Percentiles rank a stretch among this genome's conserved stretches.
Conservation (phyloP, 2,797 vertebrate species). For the Orientallactaga sibirica region DNA sequence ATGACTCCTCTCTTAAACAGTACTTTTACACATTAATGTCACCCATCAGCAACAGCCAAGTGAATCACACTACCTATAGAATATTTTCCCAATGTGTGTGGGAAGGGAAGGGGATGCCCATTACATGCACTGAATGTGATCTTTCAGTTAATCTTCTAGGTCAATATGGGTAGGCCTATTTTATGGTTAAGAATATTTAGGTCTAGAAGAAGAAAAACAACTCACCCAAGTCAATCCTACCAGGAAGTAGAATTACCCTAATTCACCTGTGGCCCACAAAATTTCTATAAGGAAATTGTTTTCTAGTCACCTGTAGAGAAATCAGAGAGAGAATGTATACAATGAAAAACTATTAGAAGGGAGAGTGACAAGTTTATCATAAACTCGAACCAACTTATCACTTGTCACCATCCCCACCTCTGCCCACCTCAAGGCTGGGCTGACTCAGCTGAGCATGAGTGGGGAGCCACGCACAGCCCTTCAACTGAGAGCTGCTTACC, state of each 20-base stretch:
- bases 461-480: background rate
- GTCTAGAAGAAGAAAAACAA: background rate
- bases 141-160: background rate
- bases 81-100: background rate
- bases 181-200: slow-evolving; percentile 15
- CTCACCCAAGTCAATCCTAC: background rate
- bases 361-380: background rate
- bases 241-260: background rate
- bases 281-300: slow-evolving; percentile 15
- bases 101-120: background rate
- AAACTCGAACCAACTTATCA: background rate
- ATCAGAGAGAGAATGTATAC: background rate
- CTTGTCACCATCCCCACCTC: background rate
- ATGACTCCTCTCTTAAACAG: background rate
- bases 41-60: background rate
- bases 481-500: background rate
- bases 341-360: background rate
- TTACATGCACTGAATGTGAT: background rate
- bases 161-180: background rate
- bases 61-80: background rate
- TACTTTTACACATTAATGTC: slow-evolving; percentile 46
- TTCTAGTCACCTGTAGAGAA: background rate
- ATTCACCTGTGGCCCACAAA: background rate
- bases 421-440: background rate
- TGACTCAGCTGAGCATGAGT: background rate